These are phyloP conservation scores for Clarias gariepinus DNA, from an alignment of 2,113 vertebrate species.

Conservation along the genomic window DNA sequence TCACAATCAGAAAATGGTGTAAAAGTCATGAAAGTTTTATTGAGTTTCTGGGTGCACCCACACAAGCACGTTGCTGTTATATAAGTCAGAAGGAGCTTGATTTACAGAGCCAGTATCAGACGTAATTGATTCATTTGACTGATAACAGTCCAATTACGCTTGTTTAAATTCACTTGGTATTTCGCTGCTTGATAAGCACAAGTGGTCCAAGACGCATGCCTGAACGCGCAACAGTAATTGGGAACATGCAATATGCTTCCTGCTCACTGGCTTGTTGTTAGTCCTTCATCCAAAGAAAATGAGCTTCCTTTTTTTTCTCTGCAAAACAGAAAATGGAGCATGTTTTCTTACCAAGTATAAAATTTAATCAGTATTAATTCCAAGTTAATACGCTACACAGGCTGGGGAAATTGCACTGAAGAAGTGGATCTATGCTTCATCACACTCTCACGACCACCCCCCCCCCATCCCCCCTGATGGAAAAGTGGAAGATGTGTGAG, in stretches of 20 bases:
- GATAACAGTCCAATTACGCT: conserved; percentile 42
- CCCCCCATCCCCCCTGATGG: background rate
- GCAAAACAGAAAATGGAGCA: conserved; percentile 6
- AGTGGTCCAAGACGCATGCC: conserved; percentile 29
- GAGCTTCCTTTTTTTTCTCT: conserved; percentile 11
- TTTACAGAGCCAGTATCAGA: conserved; percentile 14
- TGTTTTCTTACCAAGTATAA: conserved; percentile 26
- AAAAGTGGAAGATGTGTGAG: background rate
- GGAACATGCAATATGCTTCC: conserved; percentile 34
- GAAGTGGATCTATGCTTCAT: conserved; percentile 9
- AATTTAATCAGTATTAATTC: conserved; percentile 30
- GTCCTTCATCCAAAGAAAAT: conserved; percentile 32
- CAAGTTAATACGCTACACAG: conserved; percentile 14
- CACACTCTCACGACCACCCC: background rate
- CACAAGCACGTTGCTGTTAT: background rate
- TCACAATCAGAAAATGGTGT: background rate
- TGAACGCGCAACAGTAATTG: conserved; percentile 41
- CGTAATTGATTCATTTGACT: conserved; percentile 41
- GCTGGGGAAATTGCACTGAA: conserved; percentile 15
- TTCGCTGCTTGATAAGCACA: conserved; percentile 37
- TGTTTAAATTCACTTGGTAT: conserved; percentile 27
- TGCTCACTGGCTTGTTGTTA: conserved; percentile 13
- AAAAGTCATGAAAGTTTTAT: background rate
- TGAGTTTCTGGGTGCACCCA: background rate
- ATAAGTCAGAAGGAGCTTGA: conserved; percentile 14